These are phyloP conservation scores for Poeciliopsis occidentalis DNA, from an alignment of 2,113 vertebrate genomes.

Conservation along the genomic window DNA sequence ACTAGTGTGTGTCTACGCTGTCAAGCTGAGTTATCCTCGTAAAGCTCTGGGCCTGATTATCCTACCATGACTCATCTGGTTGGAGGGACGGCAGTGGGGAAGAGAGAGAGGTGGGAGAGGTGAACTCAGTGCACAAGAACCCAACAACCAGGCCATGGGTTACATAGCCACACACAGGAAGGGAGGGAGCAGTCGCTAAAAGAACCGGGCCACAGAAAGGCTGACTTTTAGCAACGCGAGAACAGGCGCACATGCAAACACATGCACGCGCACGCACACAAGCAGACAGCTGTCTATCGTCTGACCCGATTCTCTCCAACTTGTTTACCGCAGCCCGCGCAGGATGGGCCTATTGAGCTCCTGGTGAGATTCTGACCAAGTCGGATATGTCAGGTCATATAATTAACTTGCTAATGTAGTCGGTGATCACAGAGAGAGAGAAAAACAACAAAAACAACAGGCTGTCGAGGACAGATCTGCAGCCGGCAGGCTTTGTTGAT, in stretches of 20 bases:
- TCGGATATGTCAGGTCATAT: slow-evolving; percentile 51
- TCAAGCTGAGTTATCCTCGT: slow-evolving; percentile 67
- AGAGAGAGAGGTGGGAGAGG: slow-evolving; percentile 64
- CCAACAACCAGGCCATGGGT: slow-evolving; percentile 76
- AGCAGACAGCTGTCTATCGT: slow-evolving; percentile 4
- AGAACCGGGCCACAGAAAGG: slow-evolving; percentile 32
- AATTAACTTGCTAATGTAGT: slow-evolving; percentile 64
- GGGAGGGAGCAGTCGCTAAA: slow-evolving; percentile 24
- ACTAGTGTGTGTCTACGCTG: slow-evolving; percentile 52
- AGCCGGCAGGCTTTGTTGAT: slow-evolving; percentile 67
- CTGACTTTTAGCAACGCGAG: not conserved
- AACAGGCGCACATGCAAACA: not conserved
- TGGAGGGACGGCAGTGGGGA: slow-evolving; percentile 41
- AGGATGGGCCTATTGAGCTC: slow-evolving; percentile 19
- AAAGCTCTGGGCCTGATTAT: slow-evolving; percentile 77
- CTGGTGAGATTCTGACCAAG: slow-evolving; percentile 40
- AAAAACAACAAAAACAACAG: slow-evolving; percentile 68
- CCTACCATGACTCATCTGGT: slow-evolving; percentile 70
- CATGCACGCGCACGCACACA: not conserved
- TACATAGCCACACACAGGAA: slow-evolving; percentile 56
- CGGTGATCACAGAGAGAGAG: slow-evolving; percentile 36
- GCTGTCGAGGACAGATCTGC: slow-evolving; percentile 53
- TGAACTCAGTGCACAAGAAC: slow-evolving; percentile 77
- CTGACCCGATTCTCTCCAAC: slow-evolving; percentile 28
- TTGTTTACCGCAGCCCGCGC: slow-evolving; percentile 24